Evolutionary conservation across 2,113 vertebrate genomes (phyloP), one percentile per base, ranked within the genome.

Genomic region (Aegotheles bennettii): DNA sequence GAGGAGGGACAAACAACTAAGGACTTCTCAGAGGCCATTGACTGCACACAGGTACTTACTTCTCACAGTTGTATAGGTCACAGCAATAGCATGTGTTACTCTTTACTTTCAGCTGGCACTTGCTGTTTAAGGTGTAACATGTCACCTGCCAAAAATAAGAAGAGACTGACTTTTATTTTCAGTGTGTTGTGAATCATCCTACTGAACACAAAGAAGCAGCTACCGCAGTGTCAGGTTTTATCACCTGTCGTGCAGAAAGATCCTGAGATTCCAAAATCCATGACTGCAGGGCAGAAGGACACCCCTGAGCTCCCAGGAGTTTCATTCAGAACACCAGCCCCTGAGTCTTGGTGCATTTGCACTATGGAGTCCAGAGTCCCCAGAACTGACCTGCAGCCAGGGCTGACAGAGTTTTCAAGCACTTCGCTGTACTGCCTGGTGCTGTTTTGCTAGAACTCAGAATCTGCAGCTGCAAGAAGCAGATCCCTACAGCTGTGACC

Each of bases 11-110:
- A 61, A 81, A 6, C 13, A 29, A 31, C 9, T 11, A 83, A 80
- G 31, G 57, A 45, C 33, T 92, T 83, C n/a, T 50, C 2, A 3
- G 50, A 83, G 69, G 16, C 24, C 40, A 40, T 1, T 5, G 59
- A 45, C 63, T 48, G 51, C 63, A 77, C 38, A 28, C 36, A 48
- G 31, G 42, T 57, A 89, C 98, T 98, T 97, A 99, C 99, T 98
- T 99, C 48, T 98, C 98, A 76, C 99, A 99, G 94, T 98, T 97
- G 95, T 98, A 99, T 57, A 99, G 97, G 96, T 99, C 98, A 89
- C 99, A 99, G 98, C 99, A 99, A 95, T 99, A 99, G 94, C 99
- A 99, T 1, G 99, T 99, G 96, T 99, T 98, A 93, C 98, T 98
- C 94, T 97, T 98, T 92, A 99, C 90, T 93, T 98, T 99, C 88